Percentiles rank a stretch among this genome's conserved stretches.
phyloP scores from a whole-genome alignment of 1,140 invertebrate genomes.

The Pachyrhynchus sulphureomaculatus region DNA sequence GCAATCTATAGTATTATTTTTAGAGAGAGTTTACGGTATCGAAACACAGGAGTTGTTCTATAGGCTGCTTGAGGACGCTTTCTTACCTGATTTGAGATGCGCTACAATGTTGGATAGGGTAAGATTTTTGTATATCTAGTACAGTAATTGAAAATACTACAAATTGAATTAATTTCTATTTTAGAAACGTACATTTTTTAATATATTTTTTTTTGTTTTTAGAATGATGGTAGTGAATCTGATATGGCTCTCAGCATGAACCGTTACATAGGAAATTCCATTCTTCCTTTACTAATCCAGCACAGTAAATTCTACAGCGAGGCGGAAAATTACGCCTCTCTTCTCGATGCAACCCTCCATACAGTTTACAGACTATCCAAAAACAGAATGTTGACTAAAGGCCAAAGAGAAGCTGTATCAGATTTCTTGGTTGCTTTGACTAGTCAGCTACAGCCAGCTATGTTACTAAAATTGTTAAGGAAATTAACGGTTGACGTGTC shows the following conservation, averaged over 20 bases:
- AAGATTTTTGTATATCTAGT: too few species aligned
- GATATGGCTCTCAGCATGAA: constrained; percentile 99
- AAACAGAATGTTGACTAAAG: constrained; percentile 97
- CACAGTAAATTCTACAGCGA: constrained; percentile 97
- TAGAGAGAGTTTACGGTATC: constrained; percentile 98
- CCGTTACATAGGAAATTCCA: constrained; percentile 97
- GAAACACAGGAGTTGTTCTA: constrained; percentile 97
- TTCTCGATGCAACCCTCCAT: constrained; percentile 95
- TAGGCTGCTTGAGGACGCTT: constrained; percentile 93
- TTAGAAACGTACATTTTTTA: too few species aligned
- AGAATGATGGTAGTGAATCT: constrained; percentile 94
- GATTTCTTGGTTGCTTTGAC: constrained; percentile 97
- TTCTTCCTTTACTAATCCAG: constrained; percentile 92
- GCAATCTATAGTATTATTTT: constrained; percentile 94
- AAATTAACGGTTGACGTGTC: constrained; percentile 98
- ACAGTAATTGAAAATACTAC: too few species aligned
- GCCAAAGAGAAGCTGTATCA: constrained; percentile 95
- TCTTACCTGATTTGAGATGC: constrained; percentile 93
- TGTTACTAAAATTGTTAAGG: constrained; percentile 92
- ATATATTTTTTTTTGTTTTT: constrained; percentile 35
- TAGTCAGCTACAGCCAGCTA: constrained; percentile 94
- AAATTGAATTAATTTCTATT: too few species aligned
- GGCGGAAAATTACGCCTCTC: constrained; percentile 93
- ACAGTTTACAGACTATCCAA: constrained; percentile 91
- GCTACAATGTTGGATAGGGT: constrained; percentile 96